Evolutionary conservation across 1,140 invertebrate species (phyloP).

Genomic region (Pachypsylla venusta): DNA sequence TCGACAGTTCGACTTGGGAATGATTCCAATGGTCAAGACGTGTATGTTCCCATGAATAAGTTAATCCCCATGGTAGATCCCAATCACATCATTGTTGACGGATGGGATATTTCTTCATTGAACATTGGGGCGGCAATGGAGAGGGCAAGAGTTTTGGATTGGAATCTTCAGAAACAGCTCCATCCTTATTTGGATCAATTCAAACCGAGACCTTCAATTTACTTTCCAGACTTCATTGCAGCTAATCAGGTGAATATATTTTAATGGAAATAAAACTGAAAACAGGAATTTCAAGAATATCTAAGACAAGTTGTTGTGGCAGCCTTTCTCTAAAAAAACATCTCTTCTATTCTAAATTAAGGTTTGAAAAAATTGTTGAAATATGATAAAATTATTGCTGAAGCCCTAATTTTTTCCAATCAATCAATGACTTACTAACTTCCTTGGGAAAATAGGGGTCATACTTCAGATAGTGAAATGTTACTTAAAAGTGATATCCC

Average conservation of each 20-base stretch:
- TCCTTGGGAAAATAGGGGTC: too few species aligned
- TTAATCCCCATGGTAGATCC: conserved; percentile 82
- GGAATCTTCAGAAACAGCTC: conserved; percentile 54
- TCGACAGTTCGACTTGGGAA: conserved; percentile 70
- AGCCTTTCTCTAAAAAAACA: too few species aligned
- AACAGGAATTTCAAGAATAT: too few species aligned
- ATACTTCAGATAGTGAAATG: too few species aligned
- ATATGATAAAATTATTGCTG: too few species aligned
- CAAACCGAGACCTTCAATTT: conserved; percentile 71
- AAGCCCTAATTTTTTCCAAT: too few species aligned
- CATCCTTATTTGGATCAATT: conserved; percentile 52
- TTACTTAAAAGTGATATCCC: too few species aligned
- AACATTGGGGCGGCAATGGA: conserved; percentile 65
- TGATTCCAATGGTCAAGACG: conserved; percentile 47
- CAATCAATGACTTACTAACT: too few species aligned
- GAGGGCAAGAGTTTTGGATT: conserved; percentile 39
- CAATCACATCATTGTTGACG: conserved; percentile 75
- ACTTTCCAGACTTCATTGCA: conserved; percentile 86
- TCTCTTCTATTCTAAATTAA: too few species aligned
- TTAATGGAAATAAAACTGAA: too few species aligned
- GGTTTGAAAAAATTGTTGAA: too few species aligned
- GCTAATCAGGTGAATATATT: conserved; percentile 66
- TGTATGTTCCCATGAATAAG: conserved; percentile 64
- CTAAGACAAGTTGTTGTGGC: too few species aligned
- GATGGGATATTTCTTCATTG: conserved; percentile 84